These are phyloP conservation scores for Scomber scombrus DNA, from an alignment of 2,113 vertebrate species.

Conservation along the genomic window DNA sequence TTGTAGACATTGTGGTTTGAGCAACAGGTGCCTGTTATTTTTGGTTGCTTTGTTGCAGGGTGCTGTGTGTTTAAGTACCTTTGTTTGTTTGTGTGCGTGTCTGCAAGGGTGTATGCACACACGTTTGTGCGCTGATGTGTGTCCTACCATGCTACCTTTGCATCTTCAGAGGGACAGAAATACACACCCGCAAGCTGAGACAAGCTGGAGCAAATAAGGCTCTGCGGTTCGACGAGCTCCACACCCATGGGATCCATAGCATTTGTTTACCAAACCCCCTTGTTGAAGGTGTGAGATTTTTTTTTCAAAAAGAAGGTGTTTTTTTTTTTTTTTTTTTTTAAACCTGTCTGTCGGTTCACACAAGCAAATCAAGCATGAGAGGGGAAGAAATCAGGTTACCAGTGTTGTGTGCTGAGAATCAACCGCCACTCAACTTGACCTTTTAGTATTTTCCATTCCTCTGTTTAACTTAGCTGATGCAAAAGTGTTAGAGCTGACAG, in stretches of 20 bases:
- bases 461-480: constrained; percentile 48
- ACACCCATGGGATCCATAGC: constrained; percentile 81
- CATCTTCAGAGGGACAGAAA: constrained; percentile 80
- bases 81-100: constrained; percentile 36
- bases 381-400: constrained; percentile 55
- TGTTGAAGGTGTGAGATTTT: constrained; percentile 74
- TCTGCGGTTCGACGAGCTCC: constrained; percentile 68
- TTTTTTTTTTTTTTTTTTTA: no score
- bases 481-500: constrained; percentile 35
- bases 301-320: constrained; percentile 33
- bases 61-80: constrained; percentile 61
- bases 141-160: constrained; percentile 79
- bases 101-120: constrained; percentile 47
- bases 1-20: constrained; percentile 83
- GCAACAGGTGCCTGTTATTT: constrained; percentile 86
- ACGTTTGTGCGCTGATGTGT: constrained; percentile 66
- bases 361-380: constrained; percentile 42
- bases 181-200: constrained; percentile 76
- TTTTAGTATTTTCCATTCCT: constrained; percentile 80
- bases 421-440: constrained; percentile 77
- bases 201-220: constrained; percentile 73
- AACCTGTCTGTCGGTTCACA: constrained; percentile 51
- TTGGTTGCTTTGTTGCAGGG: constrained; percentile 72
- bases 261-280: constrained; percentile 82
- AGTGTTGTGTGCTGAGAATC: constrained; percentile 56